Evolutionary conservation across 2,113 vertebrate genomes (phyloP), one percentile per base, ranked within the genome.

Genomic region (Coptodon bakossiorum): DNA sequence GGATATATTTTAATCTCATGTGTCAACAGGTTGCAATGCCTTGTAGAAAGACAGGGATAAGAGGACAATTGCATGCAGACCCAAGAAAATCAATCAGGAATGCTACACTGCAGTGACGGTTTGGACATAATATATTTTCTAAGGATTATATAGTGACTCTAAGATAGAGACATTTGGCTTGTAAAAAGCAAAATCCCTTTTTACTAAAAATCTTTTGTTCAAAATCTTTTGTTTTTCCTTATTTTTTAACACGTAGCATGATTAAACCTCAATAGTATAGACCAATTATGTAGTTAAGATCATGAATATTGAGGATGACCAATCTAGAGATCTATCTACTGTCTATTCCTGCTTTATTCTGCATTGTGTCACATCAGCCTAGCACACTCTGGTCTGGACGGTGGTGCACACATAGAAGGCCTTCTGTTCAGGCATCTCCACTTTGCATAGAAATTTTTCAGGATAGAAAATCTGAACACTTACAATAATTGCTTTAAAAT

Each of bases 21-120:
- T 89, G 91, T 93, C 91, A 90, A 90, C 85, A 93, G 91, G 86
- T 92, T 91, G 91, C 89, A 92, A 88, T 86, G 87, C 86, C 85
- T 90, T 71, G 59, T 71, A 84, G 50, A 88, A 76, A 88, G 63
- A 85, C 61, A 73, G 24, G 54, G 89, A 90, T 71, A 85, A 88
- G 45, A 86, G 54, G 54, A 91, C 81, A 91, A 91, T 80, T 36
- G 78, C 16, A 79, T 85, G 56, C 54, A 78, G 24, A 92, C 53
- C 40, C 63, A 68, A 50, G 61, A 87, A 86, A 90, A 92, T 86
- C 53, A 80, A 61, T 88, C 87, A 86, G 36, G 56, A 86, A 81
- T 56, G 12, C 36, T 68, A 68, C 27, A 52, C 29, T 71, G 63
- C 68, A 71, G 27, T 68, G 27, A 31, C 36, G 43, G 59, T 88